Conservation (phyloP, 2,888 invertebrate genomes). For the Aspidiotus destructor region DNA sequence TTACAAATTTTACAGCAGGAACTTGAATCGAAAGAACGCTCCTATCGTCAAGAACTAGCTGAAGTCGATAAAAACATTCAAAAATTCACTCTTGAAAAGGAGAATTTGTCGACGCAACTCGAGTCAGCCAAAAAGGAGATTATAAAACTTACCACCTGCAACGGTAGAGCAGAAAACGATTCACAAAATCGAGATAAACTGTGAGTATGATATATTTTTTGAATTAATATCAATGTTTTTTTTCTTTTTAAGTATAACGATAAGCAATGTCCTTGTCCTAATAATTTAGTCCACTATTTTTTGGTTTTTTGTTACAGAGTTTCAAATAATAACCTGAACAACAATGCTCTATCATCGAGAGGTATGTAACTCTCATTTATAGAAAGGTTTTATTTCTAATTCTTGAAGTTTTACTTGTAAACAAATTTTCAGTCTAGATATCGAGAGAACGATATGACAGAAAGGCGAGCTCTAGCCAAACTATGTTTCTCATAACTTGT, state of each 20-base stretch:
- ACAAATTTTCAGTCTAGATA: too few relatives aligned
- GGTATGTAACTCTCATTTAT: neutral
- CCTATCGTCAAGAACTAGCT: neutral
- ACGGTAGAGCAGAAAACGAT: neutral
- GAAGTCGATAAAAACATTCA: conserved; percentile 22
- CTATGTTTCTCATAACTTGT: too few relatives aligned
- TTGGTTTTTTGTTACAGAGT: neutral
- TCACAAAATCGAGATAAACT: neutral
- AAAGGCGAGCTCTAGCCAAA: too few relatives aligned
- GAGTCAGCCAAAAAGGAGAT: conserved; percentile 12
- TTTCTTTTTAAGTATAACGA: too few relatives aligned
- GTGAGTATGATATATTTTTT: neutral
- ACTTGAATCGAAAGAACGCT: neutral
- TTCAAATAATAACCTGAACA: conserved; percentile 16
- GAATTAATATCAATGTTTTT: neutral
- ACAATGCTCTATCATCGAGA: neutral
- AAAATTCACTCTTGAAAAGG: conserved; percentile 19
- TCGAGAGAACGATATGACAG: too few relatives aligned
- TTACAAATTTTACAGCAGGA: neutral
- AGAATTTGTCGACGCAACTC: conserved; percentile 6
- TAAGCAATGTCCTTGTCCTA: too few relatives aligned
- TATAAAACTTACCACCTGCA: neutral
- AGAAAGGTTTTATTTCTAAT: neutral
- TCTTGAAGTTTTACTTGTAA: too few relatives aligned
- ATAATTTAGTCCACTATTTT: too few relatives aligned